Conservation (phyloP, 2,797 vertebrate genomes). For the Oophaga sylvatica region DNA sequence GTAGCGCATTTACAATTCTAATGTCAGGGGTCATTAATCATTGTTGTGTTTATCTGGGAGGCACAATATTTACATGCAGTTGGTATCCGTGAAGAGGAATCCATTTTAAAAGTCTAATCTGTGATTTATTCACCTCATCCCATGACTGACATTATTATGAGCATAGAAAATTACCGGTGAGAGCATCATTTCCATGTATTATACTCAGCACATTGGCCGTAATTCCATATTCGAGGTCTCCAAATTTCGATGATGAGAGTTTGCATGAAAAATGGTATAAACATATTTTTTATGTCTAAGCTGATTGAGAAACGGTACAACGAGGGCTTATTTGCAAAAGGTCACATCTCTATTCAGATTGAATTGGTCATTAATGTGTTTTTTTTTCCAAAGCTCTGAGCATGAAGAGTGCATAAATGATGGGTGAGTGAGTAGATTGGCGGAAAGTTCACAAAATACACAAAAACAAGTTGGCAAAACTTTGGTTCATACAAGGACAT, state of each 20-base stretch:
- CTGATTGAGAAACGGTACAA: slow-evolving; percentile 18
- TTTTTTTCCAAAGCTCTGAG: background rate
- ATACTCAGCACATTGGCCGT: slow-evolving; percentile 13
- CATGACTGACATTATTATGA: slow-evolving; percentile 65
- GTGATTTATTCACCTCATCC: slow-evolving; percentile 69
- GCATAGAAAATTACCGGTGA: slow-evolving; percentile 64
- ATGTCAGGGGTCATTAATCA: slow-evolving; percentile 79
- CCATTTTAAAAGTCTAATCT: slow-evolving; percentile 67
- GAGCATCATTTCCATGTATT: slow-evolving; percentile 66
- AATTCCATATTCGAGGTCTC: background rate
- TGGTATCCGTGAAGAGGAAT: slow-evolving; percentile 64
- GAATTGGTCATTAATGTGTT: slow-evolving; percentile 12
- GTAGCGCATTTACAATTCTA: slow-evolving; percentile 78
- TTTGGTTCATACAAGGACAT: background rate
- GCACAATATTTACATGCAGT: slow-evolving; percentile 62
- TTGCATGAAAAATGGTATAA: slow-evolving; percentile 20
- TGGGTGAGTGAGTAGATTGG: background rate
- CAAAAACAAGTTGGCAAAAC: background rate
- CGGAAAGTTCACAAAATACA: background rate
- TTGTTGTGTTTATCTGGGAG: slow-evolving; percentile 66
- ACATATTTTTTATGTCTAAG: slow-evolving; percentile 37
- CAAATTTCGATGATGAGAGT: slow-evolving; percentile 35
- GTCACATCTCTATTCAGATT: background rate
- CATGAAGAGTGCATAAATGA: background rate
- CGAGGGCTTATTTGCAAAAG: slow-evolving; percentile 30